Percentiles rank a stretch among this genome's conserved stretches.
Conservation (phyloP, 2,888 invertebrate species). For the Euproctis similis region DNA sequence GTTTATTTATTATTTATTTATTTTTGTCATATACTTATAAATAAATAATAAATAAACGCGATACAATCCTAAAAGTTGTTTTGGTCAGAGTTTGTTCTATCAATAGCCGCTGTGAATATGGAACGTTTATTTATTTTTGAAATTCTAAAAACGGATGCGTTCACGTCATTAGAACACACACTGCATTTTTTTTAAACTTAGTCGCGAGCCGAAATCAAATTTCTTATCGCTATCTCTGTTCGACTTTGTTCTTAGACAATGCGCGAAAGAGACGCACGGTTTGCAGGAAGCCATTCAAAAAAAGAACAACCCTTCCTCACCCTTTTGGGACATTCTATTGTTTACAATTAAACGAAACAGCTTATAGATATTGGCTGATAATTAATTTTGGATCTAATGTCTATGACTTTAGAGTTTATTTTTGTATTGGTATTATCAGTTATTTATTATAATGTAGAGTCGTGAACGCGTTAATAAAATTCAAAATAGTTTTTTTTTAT, state of each 20-base stretch:
- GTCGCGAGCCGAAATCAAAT: conserved; percentile 29
- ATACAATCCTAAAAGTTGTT: too few species aligned
- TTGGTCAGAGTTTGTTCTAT: conserved; percentile 61
- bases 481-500: conserved; percentile 44
- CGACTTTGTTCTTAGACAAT: conserved; percentile 11
- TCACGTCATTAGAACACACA: conserved; percentile 70
- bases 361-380: conserved; percentile 27
- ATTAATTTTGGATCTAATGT: conserved; percentile 33
- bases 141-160: conserved; percentile 71
- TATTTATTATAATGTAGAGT: conserved; percentile 20
- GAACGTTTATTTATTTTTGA: conserved; percentile 57
- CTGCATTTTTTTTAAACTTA: conserved; percentile 48
- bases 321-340: conserved; percentile 65
- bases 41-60: too few species aligned
- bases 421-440: conserved; percentile 16
- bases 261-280: conserved; percentile 43
- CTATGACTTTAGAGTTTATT: conserved; percentile 27
- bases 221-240: conserved; percentile 36
- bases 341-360: conserved; percentile 46
- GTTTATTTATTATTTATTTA: too few species aligned
- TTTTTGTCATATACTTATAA: too few species aligned
- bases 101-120: conserved; percentile 41
- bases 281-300: conserved; percentile 70
- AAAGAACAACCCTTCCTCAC: conserved; percentile 73
- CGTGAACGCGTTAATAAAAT: conserved; percentile 45